Evolutionary conservation across 2,113 vertebrate species (phyloP), one percentile per base, ranked within the genome.

Genomic region (Glaucomys volans): DNA sequence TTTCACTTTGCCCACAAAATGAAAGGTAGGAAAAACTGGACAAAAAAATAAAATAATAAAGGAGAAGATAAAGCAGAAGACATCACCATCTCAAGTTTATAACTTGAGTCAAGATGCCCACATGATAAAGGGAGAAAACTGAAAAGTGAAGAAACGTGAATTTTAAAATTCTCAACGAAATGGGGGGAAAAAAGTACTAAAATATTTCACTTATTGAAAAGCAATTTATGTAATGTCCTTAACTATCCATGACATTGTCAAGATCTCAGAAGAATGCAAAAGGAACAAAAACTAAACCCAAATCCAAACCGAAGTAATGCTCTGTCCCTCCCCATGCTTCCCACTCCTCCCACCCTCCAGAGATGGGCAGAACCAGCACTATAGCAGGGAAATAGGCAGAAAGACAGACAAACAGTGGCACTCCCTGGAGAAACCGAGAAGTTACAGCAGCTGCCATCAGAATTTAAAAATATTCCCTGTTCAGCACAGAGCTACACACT

Each of bases 381-480:
- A 32, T 16, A 59, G 22, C 77, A 82, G 62, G 26, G 64, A 90
- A 88, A 74, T 1, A 83, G 71, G 42, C 17, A 93, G 35, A 89
- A 85, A 80, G 20, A 66, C 30, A 75, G 91, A 42, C 20, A 85
- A 72, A 82, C 74, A 82, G 57, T 50, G 26, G 71, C 8, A 66
- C 66, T n/a, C 11, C 52, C n/a, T 10, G 4, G 4, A 59, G 4
- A 81, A 22, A 86, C 0, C n/a, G 59, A 75, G 30, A 54, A 66
- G 17, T 42, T 62, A 40, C 35, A 74, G 75, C 4, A 80, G 40
- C 67, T 95, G 59, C 47, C 28, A 5, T 10, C 47, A 87, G 42
- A 92, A 76, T 71, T 92, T 80, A 72, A 95, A 96, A 93, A 9
- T 50, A 40, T 11, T 75, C 42, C 83, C 42, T 86, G 64, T 40